phyloP scores from a whole-genome alignment of 2,113 vertebrate species.

The Gopherus flavomarginatus region DNA sequence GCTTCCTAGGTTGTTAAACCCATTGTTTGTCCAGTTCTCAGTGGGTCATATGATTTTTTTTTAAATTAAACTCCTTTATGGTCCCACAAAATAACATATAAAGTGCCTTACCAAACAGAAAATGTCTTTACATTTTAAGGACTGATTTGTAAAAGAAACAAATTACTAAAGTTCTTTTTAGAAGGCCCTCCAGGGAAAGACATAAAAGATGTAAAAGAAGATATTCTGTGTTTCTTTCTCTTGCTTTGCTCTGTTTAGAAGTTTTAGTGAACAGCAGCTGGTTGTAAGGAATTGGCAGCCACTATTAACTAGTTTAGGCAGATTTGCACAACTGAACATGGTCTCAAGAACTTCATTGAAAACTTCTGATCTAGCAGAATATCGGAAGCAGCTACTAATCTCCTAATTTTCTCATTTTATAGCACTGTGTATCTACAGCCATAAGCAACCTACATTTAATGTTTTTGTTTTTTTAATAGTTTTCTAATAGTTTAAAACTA shows the following conservation, averaged over 20 bases:
- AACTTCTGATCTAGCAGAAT: neutral
- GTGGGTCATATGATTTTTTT: neutral
- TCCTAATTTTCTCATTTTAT: neutral
- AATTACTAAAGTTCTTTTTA: neutral
- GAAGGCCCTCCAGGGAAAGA: neutral
- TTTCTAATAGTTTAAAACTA: neutral
- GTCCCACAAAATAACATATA: conserved; percentile 14
- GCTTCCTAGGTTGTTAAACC: neutral
- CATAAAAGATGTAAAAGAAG: neutral
- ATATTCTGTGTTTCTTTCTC: neutral
- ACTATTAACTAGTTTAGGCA: neutral
- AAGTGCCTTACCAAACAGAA: neutral
- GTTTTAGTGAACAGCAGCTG: neutral
- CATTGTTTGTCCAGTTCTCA: neutral
- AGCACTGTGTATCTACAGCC: neutral
- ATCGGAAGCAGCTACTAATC: neutral
- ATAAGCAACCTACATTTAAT: neutral
- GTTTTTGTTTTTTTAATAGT: neutral
- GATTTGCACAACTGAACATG: neutral
- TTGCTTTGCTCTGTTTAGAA: neutral
- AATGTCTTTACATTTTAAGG: neutral
- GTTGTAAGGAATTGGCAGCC: neutral
- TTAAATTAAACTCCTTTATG: neutral
- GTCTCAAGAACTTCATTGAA: neutral
- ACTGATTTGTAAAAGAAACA: neutral